phyloP scores from a whole-genome alignment of 2,113 vertebrate species.

The Ranitomeya imitator region DNA sequence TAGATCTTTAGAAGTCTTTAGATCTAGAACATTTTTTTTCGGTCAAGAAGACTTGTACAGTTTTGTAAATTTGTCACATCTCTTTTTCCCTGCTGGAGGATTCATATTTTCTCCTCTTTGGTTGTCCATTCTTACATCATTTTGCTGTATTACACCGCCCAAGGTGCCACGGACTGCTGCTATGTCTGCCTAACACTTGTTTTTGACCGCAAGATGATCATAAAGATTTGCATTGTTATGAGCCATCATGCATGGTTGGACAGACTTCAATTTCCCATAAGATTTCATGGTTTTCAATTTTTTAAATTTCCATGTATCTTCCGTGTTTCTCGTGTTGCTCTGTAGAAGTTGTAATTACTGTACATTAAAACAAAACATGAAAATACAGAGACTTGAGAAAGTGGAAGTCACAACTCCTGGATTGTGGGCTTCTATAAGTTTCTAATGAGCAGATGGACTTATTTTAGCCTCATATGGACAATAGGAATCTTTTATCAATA shows the following conservation, averaged over 20 bases:
- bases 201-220: no score
- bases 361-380: neutral
- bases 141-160: neutral
- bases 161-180: neutral
- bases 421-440: neutral
- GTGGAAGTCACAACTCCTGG: neutral
- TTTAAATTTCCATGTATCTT: neutral
- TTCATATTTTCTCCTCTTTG: neutral
- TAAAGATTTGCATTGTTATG: no score
- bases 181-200: neutral
- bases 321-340: neutral
- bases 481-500: neutral
- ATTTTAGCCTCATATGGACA: neutral
- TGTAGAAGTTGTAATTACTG: neutral
- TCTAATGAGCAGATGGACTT: neutral
- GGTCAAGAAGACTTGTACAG: neutral
- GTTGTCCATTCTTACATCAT: neutral
- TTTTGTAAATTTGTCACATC: neutral
- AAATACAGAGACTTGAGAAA: neutral
- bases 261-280: neutral
- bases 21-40: neutral
- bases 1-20: no score
- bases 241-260: no score
- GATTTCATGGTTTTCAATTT: neutral
- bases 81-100: neutral